These are phyloP conservation scores for Diadema setosum DNA, from an alignment of 35 echinoderm and acorn worm genomes.

Conservation along the genomic window DNA sequence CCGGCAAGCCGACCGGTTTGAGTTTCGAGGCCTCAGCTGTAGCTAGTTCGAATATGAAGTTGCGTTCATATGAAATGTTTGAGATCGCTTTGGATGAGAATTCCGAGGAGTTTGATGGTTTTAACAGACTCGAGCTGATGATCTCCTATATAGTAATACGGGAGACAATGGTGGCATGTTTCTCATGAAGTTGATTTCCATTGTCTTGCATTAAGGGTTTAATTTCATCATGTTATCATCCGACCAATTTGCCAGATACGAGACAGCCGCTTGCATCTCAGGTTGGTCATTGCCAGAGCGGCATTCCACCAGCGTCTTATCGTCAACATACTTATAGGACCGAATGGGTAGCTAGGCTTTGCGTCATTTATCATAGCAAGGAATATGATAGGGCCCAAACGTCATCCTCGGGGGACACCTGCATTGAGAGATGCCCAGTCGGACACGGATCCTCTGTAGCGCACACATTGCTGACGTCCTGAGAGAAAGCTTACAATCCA, in stretches of 20 bases:
- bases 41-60: no score
- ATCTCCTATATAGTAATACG: neutral
- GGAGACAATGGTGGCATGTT: no score
- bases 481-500: slow-evolving; percentile 29
- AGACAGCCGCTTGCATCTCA: neutral
- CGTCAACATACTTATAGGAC: slow-evolving; percentile 48
- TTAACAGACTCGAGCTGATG: neutral
- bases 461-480: slow-evolving; percentile 19
- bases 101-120: neutral
- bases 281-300: neutral
- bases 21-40: no score
- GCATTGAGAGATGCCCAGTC: neutral
- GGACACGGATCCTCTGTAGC: neutral
- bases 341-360: neutral
- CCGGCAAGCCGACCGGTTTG: no score
- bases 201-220: slow-evolving; percentile 14
- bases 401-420: neutral
- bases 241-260: no score
- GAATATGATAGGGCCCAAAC: neutral
- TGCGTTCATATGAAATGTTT: no score
- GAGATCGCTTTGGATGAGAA: no score
- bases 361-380: no score
- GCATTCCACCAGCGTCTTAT: slow-evolving; percentile 16
- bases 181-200: slow-evolving; percentile 22
- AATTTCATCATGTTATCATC: slow-evolving; percentile 29